phyloP scores from a whole-genome alignment of 2,888 invertebrate species.

The Platycheirus rosarum region DNA sequence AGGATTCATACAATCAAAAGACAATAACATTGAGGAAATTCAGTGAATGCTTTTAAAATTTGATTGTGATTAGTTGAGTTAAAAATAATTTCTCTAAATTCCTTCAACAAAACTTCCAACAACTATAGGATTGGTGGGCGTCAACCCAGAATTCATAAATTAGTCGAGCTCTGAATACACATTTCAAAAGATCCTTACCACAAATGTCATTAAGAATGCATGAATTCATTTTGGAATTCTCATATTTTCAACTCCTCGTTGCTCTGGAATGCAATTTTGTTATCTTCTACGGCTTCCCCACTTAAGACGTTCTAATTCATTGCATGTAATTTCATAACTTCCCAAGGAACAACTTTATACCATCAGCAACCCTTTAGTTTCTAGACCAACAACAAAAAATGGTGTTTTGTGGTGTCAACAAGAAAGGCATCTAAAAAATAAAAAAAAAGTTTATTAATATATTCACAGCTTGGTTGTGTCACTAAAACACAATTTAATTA shows the following conservation, averaged over 20 bases:
- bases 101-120: neutral
- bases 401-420: slow-evolving; percentile 22
- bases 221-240: slow-evolving; percentile 44
- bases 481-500: slow-evolving; percentile 54
- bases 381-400: slow-evolving; percentile 14
- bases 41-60: too few species aligned
- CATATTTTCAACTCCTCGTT: slow-evolving; percentile 17
- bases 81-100: neutral
- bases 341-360: slow-evolving; percentile 32
- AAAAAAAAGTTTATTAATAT: slow-evolving; percentile 32
- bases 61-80: too few species aligned
- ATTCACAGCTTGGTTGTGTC: slow-evolving; percentile 47
- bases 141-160: slow-evolving; percentile 18
- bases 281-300: too few species aligned
- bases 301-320: slow-evolving; percentile 44
- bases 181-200: slow-evolving; percentile 17
- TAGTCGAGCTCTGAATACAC: slow-evolving; percentile 21
- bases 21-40: too few species aligned
- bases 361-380: too few species aligned
- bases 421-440: neutral
- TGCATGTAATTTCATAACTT: slow-evolving; percentile 40
- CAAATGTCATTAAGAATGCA: slow-evolving; percentile 38
- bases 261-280: slow-evolving; percentile 28
- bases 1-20: too few species aligned
- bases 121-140: neutral